Evolutionary conservation across 1,140 invertebrate species (phyloP).

Genomic region (Popillia japonica): DNA sequence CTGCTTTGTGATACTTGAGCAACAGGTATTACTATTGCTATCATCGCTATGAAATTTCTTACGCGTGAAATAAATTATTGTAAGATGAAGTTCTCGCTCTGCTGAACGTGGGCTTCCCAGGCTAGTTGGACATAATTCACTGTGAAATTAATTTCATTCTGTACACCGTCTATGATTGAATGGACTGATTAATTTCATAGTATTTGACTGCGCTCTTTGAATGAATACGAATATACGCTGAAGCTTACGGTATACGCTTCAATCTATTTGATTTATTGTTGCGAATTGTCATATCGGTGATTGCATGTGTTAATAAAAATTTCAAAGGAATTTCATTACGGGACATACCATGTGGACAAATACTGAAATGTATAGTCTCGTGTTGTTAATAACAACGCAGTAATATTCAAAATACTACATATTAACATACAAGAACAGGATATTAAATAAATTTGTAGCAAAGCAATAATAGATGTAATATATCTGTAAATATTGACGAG

Average conservation of each 20-base stretch:
- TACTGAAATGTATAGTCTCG: too few relatives aligned
- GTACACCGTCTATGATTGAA: background rate
- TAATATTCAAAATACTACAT: background rate
- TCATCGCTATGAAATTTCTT: background rate
- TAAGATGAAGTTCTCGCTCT: conserved; percentile 17
- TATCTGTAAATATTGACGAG: too few relatives aligned
- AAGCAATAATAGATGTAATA: too few relatives aligned
- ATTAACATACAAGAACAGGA: too few relatives aligned
- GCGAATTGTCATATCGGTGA: background rate
- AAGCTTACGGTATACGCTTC: background rate
- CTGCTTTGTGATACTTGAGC: too few relatives aligned
- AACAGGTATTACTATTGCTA: too few relatives aligned
- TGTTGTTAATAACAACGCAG: too few relatives aligned
- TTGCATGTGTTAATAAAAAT: background rate
- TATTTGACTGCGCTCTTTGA: conserved; percentile 8
- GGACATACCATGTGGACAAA: background rate
- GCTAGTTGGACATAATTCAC: conserved; percentile 4
- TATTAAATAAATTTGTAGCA: too few relatives aligned
- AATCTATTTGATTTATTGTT: conserved; percentile 3
- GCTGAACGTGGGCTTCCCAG: background rate
- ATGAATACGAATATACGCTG: background rate
- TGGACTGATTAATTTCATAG: conserved; percentile 19
- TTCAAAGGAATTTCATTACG: background rate
- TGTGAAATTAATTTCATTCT: conserved; percentile 30
- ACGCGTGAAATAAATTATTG: background rate